phyloP scores from a whole-genome alignment of 2,888 invertebrate genomes.

The Hypsopygia costalis region DNA sequence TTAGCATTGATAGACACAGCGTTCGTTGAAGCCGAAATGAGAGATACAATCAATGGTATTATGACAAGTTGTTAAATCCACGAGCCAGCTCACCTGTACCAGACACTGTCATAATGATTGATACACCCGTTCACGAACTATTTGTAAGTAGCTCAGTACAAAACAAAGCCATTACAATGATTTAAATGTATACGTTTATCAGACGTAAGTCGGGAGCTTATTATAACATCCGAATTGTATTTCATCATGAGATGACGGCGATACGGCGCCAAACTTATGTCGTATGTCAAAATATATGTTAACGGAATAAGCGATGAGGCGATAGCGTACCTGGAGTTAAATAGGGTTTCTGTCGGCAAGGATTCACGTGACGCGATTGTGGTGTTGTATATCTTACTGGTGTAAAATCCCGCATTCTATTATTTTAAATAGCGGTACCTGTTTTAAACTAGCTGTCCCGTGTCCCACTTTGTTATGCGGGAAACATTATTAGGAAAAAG shows the following conservation, averaged over 20 bases:
- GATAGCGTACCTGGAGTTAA: slow-evolving; percentile 55
- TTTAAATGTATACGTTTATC: slow-evolving; percentile 60
- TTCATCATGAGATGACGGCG: slow-evolving; percentile 70
- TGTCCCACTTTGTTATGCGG: no score
- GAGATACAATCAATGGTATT: background rate
- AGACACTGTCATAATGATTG: slow-evolving; percentile 1
- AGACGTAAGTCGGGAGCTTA: slow-evolving; percentile 76
- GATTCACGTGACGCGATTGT: background rate
- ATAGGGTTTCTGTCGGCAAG: background rate
- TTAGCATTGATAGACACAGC: no score
- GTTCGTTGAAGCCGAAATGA: no score
- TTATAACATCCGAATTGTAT: slow-evolving; percentile 74
- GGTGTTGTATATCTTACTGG: no score
- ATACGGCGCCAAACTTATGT: slow-evolving; percentile 76
- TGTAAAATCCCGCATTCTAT: no score
- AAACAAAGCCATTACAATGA: slow-evolving; percentile 53
- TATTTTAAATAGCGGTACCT: no score
- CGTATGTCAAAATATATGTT: slow-evolving; percentile 80
- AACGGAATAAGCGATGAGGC: slow-evolving; percentile 62
- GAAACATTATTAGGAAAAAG: no score
- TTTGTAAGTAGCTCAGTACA: slow-evolving; percentile 21
- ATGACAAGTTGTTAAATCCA: slow-evolving; percentile 3
- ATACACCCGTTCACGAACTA: slow-evolving; percentile 4
- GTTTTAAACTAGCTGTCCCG: no score
- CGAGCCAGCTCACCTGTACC: background rate